phyloP scores from a whole-genome alignment of 1,140 invertebrate genomes.

The Euura saliciscinereae region DNA sequence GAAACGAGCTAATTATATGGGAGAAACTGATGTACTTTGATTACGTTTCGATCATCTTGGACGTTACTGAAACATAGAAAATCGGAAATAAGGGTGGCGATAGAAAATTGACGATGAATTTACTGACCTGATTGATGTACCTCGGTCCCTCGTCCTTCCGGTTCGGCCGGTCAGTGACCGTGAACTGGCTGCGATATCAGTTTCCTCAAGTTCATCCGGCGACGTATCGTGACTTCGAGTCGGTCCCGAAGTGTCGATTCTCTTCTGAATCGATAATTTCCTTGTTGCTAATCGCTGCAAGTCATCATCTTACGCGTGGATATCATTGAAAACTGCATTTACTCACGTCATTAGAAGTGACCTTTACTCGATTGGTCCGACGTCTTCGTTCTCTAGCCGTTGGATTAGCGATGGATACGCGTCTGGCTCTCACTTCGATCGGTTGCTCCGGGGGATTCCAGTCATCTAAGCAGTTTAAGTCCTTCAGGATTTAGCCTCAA shows the following conservation, averaged over 20 bases:
- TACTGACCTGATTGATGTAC: neutral
- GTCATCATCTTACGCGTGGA: neutral
- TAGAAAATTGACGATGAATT: too few relatives aligned
- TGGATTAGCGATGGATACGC: neutral
- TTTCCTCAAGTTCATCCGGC: neutral
- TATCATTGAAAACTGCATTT: too few relatives aligned
- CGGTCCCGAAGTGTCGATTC: too few relatives aligned
- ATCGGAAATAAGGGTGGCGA: neutral
- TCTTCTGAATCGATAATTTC: neutral
- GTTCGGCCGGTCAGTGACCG: neutral
- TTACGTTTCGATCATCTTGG: too few relatives aligned
- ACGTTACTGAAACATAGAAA: neutral
- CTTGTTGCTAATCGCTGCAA: neutral
- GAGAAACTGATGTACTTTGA: too few relatives aligned
- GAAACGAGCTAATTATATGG: too few relatives aligned
- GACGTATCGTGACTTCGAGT: neutral
- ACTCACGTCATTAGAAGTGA: too few relatives aligned
- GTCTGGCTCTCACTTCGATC: neutral
- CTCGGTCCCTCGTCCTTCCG: neutral
- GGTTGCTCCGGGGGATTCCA: too few relatives aligned
- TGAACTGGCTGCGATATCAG: neutral
- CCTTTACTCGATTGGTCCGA: neutral
- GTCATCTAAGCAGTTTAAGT: too few relatives aligned
- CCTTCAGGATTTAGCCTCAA: too few relatives aligned
- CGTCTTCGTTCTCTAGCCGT: neutral